Evolutionary conservation across 2,797 vertebrate genomes (phyloP).

Genomic region (Falco columbarius): DNA sequence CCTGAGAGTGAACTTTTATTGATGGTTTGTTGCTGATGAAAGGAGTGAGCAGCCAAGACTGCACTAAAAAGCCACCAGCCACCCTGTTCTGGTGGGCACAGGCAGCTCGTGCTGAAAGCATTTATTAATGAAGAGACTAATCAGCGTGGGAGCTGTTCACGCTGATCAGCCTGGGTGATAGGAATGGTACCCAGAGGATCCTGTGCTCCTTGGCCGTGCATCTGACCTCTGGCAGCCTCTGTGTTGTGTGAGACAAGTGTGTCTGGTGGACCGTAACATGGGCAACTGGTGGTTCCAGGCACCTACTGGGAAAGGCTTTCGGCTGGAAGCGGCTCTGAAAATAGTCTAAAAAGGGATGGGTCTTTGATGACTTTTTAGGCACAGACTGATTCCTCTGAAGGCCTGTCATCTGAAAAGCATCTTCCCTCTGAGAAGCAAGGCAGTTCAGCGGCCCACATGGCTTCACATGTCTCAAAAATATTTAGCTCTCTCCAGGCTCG

Average conservation of each 20-base stretch:
- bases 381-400: neutral
- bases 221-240: neutral
- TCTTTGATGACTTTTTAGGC: neutral
- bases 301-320: neutral
- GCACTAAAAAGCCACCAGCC: neutral
- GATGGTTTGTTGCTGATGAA: neutral
- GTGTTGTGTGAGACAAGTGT: rapidly evolving
- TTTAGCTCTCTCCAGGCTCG: neutral
- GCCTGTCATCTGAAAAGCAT: neutral
- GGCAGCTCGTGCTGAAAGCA: neutral
- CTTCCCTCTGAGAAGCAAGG: neutral
- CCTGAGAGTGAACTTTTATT: neutral
- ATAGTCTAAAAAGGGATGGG: neutral
- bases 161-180: neutral
- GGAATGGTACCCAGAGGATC: neutral
- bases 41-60: neutral
- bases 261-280: neutral
- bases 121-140: neutral
- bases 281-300: neutral
- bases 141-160: neutral
- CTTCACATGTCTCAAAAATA: neutral
- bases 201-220: neutral
- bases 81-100: neutral
- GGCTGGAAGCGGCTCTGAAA: neutral
- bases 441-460: neutral